Conservation (phyloP, 2,888 invertebrate species). For the Kryphioiulus occultus region DNA sequence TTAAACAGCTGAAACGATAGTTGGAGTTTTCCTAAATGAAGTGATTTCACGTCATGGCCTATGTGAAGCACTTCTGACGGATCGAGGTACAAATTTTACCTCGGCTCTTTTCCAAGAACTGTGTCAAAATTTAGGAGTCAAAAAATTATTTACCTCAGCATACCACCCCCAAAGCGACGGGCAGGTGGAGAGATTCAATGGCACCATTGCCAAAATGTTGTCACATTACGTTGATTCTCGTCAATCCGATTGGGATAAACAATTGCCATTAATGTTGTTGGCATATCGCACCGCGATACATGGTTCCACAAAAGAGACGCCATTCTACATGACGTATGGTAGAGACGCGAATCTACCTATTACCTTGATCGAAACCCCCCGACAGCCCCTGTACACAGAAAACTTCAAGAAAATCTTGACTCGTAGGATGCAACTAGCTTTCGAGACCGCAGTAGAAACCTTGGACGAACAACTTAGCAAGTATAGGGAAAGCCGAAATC, state of each 20-base stretch:
- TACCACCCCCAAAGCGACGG: constrained; percentile 43
- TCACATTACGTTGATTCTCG: neutral
- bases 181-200: constrained; percentile 14
- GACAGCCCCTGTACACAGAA: too few relatives aligned
- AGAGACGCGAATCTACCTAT: too few relatives aligned
- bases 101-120: neutral
- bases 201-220: neutral
- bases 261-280: neutral
- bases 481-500: too few relatives aligned
- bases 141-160: constrained; percentile 8
- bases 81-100: neutral
- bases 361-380: too few relatives aligned
- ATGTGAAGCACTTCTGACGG: neutral
- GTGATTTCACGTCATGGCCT: neutral
- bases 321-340: too few relatives aligned
- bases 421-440: too few relatives aligned
- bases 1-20: too few relatives aligned
- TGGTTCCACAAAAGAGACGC: neutral
- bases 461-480: too few relatives aligned
- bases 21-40: neutral
- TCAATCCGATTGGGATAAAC: constrained; percentile 33
- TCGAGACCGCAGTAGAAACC: too few relatives aligned
- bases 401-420: too few relatives aligned
- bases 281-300: neutral
- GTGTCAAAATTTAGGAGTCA: neutral